phyloP scores from a whole-genome alignment of 2,888 invertebrate species.

The Gymnosoma rotundatum region DNA sequence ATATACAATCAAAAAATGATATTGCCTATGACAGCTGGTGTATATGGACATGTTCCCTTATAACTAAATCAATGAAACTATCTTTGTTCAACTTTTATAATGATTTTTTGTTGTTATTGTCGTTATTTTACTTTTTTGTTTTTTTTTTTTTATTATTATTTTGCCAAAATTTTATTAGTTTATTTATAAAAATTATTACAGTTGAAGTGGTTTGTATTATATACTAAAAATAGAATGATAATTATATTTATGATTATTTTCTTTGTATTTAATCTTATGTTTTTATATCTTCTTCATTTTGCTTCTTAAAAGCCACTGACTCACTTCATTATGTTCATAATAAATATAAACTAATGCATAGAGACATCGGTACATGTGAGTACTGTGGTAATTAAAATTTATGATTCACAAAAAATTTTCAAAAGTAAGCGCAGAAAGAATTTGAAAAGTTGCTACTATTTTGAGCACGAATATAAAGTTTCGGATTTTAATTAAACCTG shows the following conservation, averaged over 20 bases:
- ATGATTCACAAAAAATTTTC: conserved; percentile 32
- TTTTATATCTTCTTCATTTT: not conserved
- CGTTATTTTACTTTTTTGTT: conserved; percentile 3
- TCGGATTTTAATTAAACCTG: too few relatives aligned
- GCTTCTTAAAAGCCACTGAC: conserved; percentile 59
- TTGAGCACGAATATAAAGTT: too few relatives aligned
- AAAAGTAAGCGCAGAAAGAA: too few relatives aligned
- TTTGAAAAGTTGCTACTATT: too few relatives aligned
- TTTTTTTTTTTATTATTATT: conserved; percentile 17
- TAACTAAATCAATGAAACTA: conserved; percentile 57
- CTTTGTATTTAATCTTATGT: conserved; percentile 2
- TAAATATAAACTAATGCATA: not conserved
- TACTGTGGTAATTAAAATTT: conserved; percentile 41
- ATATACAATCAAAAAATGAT: conserved; percentile 59
- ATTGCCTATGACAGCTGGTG: conserved; percentile 58
- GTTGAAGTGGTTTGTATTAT: conserved; percentile 14
- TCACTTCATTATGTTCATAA: conserved; percentile 40
- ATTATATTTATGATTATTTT: conserved; percentile 21
- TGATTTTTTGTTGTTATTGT: too few relatives aligned
- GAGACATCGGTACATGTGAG: not conserved
- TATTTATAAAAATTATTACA: conserved; percentile 33
- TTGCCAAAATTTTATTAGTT: conserved; percentile 59
- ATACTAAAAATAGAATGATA: conserved; percentile 9
- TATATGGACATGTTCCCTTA: conserved; percentile 32
- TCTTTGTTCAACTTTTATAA: conserved; percentile 22